Evolutionary conservation across 2,888 invertebrate species (phyloP), one percentile per base, ranked within the genome.

Genomic region (Pyrocoelia pectoralis): DNA sequence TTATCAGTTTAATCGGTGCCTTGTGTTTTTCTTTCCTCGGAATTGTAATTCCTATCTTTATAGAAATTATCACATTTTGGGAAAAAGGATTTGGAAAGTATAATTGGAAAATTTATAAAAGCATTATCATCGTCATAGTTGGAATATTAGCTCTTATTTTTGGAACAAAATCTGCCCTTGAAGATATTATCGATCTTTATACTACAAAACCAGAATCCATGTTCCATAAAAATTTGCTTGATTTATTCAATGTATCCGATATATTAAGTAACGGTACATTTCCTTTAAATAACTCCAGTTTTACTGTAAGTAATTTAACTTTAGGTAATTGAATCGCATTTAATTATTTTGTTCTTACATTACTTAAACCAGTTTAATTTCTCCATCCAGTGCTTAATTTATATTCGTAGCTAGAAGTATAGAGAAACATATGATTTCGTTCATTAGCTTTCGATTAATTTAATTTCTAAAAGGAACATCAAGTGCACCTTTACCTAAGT

Each of bases 21-120:
- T 91, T 97, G 77, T 95, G 95, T 77, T 95, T 95, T 79, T 95
- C 96, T 6, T 90, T 95, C 69, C 86, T 97, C 15, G 97, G 97
- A 12, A 88, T 97, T 29, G 88, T 97, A 57, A 89, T 93, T 52
- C 97, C 97, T 1, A 93, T 88, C 1, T 84, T 92, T 62, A 91
- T 97, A 67, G 95, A 97, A 83, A 86, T 92, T 2, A 85, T 95
- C 65, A 93, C 93, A 0, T 93, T 87, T 79, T 95, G 95, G 94
- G 89, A 94, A 59, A 87, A 88, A 68, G 93, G 93, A 40, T 93
- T 91, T 65, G 93, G 93, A 4, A 82, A 83, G 46, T 85, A 80
- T 68, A 86, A 90, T 70, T 93, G 90, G 87, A 85, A 92, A 9
- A 83, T 93, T 24, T 84, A 90, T 83, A 97, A 97, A 78, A 93